Base-by-base conservation (phyloP, 1,140 invertebrate species). In the Bradysia coprophila region DNA sequence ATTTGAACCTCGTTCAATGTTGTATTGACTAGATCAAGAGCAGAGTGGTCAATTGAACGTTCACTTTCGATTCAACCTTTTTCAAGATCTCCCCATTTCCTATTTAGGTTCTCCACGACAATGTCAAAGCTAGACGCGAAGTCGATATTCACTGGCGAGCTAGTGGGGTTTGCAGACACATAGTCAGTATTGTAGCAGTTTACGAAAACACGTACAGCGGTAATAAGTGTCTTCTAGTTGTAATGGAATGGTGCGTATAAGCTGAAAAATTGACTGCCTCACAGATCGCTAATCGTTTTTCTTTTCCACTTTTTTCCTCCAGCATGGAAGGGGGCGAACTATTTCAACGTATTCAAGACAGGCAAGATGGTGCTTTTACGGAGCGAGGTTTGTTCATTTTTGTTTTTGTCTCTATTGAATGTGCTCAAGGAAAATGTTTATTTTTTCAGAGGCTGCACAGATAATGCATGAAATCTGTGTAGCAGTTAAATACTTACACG, bases 301-400 rank as follows among this genome's bases (percentile, higher is more conserved):
- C 13, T 34, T 42, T 33, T 34, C 18, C 6, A 16, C 23, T 22
- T 15, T 23, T 47, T 49, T 46, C 49, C 69, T 68, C 43, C 48
- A 87, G 85, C 57, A 94, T 97, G 89, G 88, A 93, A 59, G 93
- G 93, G 33, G 93, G 93, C 3, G 93, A 98, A 61, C 65, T 98
- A 22, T 95, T 97, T 63, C 87, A 90, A 56, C 74, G 91, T 56
- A 98, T 98, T 61, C 91, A 97, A 68, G 86, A 95, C 42, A 75
- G 86, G 54, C 78, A 83, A 45, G 88, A 95, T 51, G 80, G 82
- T 34, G 85, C 90, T 31, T 96, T 97, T 60, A 96, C 90, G 15
- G 92, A 97, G 65, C 72, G 90, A 74, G 83, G 85, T 88, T 63
- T 57, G 46, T 46, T 45, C 38, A 37, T 9, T 21, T n/a, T 45